Evolutionary conservation across 2,888 invertebrate genomes (phyloP).

Genomic region (Leucophora obtusa): DNA sequence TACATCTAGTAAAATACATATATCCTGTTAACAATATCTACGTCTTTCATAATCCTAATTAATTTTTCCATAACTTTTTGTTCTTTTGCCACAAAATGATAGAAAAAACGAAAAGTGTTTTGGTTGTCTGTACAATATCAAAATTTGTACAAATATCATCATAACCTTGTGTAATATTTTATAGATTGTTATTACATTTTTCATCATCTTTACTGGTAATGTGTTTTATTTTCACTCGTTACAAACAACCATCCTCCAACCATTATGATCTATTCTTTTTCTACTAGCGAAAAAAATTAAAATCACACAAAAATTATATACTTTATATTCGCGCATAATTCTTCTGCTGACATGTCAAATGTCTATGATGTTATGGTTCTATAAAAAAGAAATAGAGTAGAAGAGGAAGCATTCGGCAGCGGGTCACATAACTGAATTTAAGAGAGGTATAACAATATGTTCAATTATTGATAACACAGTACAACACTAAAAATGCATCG

Average conservation of each 20-base stretch:
- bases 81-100: not conserved
- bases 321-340: slow-evolving; percentile 59
- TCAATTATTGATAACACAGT: too few relatives aligned
- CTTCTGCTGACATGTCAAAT: slow-evolving; percentile 60
- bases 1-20: not conserved
- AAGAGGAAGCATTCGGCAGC: too few relatives aligned
- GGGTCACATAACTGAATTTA: too few relatives aligned
- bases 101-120: not conserved
- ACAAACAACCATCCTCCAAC: slow-evolving; percentile 33
- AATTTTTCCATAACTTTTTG: not conserved
- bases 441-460: too few relatives aligned
- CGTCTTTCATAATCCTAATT: slow-evolving; percentile 5
- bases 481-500: too few relatives aligned
- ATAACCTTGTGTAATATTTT: slow-evolving; percentile 36
- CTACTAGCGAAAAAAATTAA: not conserved
- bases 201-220: not conserved
- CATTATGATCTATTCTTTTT: slow-evolving; percentile 34
- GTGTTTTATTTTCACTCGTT: not conserved
- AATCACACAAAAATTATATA: slow-evolving; percentile 1
- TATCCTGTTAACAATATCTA: slow-evolving; percentile 3
- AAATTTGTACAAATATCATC: slow-evolving; percentile 40
- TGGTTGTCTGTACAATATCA: slow-evolving; percentile 4
- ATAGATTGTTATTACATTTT: not conserved
- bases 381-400: slow-evolving; percentile 46
- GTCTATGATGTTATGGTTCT: slow-evolving; percentile 55